Evolutionary conservation across 1,140 invertebrate genomes (phyloP), one percentile per base, ranked within the genome.

Genomic region (Pararge aegeria): DNA sequence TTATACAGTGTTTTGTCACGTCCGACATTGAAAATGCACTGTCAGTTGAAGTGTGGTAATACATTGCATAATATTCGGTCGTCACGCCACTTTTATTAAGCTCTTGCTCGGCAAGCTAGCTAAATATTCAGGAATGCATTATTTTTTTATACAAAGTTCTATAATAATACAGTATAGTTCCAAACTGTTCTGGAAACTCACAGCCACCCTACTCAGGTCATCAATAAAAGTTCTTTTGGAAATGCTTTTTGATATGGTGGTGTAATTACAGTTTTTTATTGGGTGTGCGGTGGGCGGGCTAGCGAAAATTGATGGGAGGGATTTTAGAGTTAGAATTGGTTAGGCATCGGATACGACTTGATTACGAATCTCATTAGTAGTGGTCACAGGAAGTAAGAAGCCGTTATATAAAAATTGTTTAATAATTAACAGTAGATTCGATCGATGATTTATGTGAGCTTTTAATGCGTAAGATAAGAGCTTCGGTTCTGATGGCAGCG

Each of bases 231-330:
- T 60, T 54, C 38, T 55, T 38, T 38, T 46, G 21, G 24, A 55
- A 58, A 60, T 57, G 64, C 52, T 70, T 73, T 78, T 71, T 73
- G 70, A 76, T 68, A 74, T 75, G 61, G 70, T 51, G 48, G 62
- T 48, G 61, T 70, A 72, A 83, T 81, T 77, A 82, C 66, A 69
- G 62, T 68, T 78, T 75, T 70, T 83, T 69, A 60, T 55, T 70
- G 70, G 67, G 69, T 70, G 70, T 75, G 60, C 66, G 46, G 62
- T 77, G 70, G 73, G 75, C 72, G 75, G 80, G 68, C 61, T 60
- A 73, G 80, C 74, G 75, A 83, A 83, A 79, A 80, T 83, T 74
- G 70, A 77, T 83, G 78, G 80, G 76, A 66, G 78, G 75, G 60
- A 61, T 62, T 50, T n/a, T 71, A 59, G 64, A 61, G 50, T 51